A percentile compares a stretch with the other conserved stretches of the same genome.
These are phyloP conservation scores for Zaprionus kolodkinae DNA, from an alignment of 1,140 invertebrate species.

Conservation along the genomic window DNA sequence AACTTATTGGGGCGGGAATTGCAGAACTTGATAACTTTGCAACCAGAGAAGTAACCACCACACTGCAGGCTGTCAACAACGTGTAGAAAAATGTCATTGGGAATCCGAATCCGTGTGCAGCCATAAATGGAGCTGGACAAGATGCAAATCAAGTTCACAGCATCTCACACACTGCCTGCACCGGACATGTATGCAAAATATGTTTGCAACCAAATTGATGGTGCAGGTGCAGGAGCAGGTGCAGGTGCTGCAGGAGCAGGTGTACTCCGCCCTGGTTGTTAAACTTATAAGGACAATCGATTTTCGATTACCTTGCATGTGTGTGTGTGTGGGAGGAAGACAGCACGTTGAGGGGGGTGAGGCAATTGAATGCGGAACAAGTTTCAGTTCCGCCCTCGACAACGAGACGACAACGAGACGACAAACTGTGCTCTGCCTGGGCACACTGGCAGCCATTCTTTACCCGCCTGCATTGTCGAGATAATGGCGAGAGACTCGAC, in stretches of 20 bases:
- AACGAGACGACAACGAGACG: conserved; percentile 11
- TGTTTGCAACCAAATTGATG: conserved; percentile 53
- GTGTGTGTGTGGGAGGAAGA: conserved; percentile 7
- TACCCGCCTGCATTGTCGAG: conserved; percentile 42
- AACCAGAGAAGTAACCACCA: neutral
- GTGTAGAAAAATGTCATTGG: neutral
- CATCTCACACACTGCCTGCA: conserved; percentile 27
- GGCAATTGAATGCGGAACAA: conserved; percentile 35
- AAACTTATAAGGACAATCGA: conserved; percentile 58
- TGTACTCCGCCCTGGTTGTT: conserved; percentile 14
- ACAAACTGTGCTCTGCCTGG: conserved; percentile 22
- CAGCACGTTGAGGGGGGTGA: neutral
- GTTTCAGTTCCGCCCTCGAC: neutral
- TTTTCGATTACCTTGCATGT: conserved; percentile 58
- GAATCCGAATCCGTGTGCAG: neutral
- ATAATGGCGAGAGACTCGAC: conserved; percentile 50
- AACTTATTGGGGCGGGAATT: neutral
- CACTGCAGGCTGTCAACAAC: neutral
- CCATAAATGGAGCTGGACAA: conserved; percentile 5
- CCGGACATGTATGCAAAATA: conserved; percentile 47
- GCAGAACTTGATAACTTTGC: neutral
- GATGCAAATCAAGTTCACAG: conserved; percentile 55
- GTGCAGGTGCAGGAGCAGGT: neutral
- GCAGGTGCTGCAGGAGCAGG: neutral
- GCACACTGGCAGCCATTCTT: conserved; percentile 25